A percentile compares a stretch with the other conserved stretches of the same genome.
Evolutionary conservation across 92 coral and sea anemone species (phyloP).

Genomic region (Plumapathes pennacea): DNA sequence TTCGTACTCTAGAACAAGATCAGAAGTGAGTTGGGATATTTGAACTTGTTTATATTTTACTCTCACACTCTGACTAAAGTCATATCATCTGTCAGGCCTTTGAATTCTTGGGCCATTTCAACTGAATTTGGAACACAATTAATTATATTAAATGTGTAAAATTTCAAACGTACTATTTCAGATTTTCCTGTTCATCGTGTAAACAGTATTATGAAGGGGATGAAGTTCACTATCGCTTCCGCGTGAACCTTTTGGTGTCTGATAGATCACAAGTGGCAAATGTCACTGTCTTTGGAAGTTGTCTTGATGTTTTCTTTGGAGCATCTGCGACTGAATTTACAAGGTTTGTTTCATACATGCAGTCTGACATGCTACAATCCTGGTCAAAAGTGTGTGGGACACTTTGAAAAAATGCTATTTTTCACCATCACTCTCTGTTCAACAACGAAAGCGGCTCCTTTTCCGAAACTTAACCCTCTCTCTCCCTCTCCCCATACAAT

Average conservation of each 20-base stretch:
- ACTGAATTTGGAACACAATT: not conserved
- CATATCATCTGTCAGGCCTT: too few relatives aligned
- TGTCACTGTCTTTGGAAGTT: conserved; percentile 83
- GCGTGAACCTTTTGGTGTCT: conserved; percentile 64
- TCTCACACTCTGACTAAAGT: too few relatives aligned
- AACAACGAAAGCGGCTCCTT: too few relatives aligned
- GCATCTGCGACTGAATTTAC: conserved; percentile 75
- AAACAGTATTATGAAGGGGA: conserved; percentile 46
- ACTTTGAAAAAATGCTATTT: too few relatives aligned
- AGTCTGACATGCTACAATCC: too few relatives aligned
- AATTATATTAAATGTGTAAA: not conserved
- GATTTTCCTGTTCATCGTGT: conserved; percentile 71
- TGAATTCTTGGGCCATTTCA: too few relatives aligned
- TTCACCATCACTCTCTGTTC: too few relatives aligned
- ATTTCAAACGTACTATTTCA: not conserved
- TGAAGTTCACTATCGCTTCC: conserved; percentile 65
- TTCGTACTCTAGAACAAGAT: conserved; percentile 59
- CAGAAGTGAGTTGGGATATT: conserved; percentile 67
- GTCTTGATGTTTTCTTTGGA: conserved; percentile 86
- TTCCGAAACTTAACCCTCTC: too few relatives aligned
- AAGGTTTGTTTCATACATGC: conserved; percentile 63
- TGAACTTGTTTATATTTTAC: too few relatives aligned
- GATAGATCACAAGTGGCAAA: conserved; percentile 74
- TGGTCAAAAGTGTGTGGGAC: too few relatives aligned
- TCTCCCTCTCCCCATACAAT: too few relatives aligned